These are phyloP conservation scores for Chrysodeixis includens DNA, from an alignment of 2,888 invertebrate species.

Conservation along the genomic window DNA sequence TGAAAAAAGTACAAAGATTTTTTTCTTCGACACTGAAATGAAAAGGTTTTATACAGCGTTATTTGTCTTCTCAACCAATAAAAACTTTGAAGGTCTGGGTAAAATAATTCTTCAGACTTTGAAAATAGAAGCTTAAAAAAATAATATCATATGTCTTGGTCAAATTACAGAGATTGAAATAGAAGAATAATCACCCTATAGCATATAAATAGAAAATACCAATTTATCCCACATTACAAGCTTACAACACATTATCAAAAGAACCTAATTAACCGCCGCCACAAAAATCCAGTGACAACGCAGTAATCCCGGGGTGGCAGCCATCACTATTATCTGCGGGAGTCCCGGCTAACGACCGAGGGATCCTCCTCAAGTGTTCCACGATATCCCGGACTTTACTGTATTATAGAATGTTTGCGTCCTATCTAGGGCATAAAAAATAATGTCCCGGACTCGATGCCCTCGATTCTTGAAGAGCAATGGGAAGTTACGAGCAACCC, in stretches of 20 bases:
- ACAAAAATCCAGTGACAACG: slow-evolving; percentile 40
- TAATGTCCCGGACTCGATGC: slow-evolving; percentile 50
- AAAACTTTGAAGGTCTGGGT: neutral
- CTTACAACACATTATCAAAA: slow-evolving; percentile 14
- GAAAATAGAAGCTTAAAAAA: too few species aligned
- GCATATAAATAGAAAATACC: neutral
- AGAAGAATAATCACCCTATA: neutral
- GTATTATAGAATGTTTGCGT: slow-evolving; percentile 32
- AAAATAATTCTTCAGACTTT: too few species aligned
- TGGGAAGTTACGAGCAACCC: slow-evolving; percentile 39
- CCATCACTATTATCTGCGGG: slow-evolving; percentile 60
- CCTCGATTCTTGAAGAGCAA: slow-evolving; percentile 51
- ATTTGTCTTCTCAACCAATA: neutral
- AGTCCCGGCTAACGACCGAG: slow-evolving; percentile 57
- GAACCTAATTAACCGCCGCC: slow-evolving; percentile 41
- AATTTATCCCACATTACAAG: neutral
- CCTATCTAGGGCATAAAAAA: slow-evolving; percentile 54
- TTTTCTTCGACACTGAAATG: neutral
- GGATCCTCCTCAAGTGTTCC: slow-evolving; percentile 58
- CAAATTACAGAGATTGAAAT: neutral
- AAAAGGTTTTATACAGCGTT: neutral
- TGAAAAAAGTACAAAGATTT: neutral
- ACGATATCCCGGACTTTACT: slow-evolving; percentile 51
- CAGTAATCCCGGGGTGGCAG: slow-evolving; percentile 39
- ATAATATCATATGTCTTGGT: too few species aligned